Percentiles rank a stretch among this genome's conserved stretches.
Conservation (phyloP, 2,888 invertebrate genomes). For the Drosophila subsilvestris region DNA sequence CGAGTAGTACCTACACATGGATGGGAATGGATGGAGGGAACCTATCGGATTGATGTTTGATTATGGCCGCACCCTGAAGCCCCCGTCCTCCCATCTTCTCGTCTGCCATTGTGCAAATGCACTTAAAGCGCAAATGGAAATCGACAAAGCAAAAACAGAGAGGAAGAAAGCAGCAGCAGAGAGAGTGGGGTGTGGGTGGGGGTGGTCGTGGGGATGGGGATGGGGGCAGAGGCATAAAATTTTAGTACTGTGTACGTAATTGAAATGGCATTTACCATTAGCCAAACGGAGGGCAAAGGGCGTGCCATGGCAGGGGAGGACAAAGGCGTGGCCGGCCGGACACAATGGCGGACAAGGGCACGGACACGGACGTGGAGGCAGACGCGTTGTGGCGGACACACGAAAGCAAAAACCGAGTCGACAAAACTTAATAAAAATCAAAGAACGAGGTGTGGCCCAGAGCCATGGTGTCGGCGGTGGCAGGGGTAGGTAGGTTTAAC, state of each 20-base stretch:
- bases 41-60: constrained; percentile 36
- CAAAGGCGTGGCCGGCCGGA: constrained; percentile 61
- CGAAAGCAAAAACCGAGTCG: constrained; percentile 62
- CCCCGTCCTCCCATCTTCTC: neutral
- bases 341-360: constrained; percentile 31
- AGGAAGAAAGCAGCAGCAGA: neutral
- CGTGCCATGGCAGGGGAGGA: constrained; percentile 46
- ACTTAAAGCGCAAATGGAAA: constrained; percentile 73
- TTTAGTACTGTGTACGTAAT: constrained; percentile 77
- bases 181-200: neutral
- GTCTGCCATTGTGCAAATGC: constrained; percentile 61
- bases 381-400: constrained; percentile 47
- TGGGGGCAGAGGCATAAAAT: constrained; percentile 68
- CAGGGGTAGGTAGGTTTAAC: neutral
- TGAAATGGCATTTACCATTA: constrained; percentile 78
- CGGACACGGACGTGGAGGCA: constrained; percentile 18
- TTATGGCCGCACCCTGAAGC: constrained; percentile 34
- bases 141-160: constrained; percentile 53
- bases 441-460: constrained; percentile 74
- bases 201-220: neutral
- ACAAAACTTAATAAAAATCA: constrained; percentile 75
- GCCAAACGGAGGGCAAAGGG: constrained; percentile 45
- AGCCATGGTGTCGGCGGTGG: constrained; percentile 5
- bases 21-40: neutral
- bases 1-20: no score